A percentile compares a stretch with the other conserved stretches of the same genome.
Conservation (phyloP, 2,113 vertebrate species). For the Columba livia region DNA sequence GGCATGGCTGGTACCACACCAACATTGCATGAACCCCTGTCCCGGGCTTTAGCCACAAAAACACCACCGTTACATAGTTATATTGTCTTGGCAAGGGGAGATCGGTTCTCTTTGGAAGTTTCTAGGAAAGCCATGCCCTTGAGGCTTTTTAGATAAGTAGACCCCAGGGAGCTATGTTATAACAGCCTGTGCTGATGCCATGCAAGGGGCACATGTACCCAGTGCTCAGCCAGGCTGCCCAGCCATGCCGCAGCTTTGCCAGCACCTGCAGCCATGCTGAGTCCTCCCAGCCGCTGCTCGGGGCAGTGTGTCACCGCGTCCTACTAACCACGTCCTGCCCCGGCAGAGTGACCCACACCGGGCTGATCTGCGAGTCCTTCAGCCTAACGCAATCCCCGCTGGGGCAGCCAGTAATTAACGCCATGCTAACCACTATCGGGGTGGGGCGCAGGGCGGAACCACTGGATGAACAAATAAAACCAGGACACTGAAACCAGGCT, state of each 20-base stretch:
- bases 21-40: rapidly evolving
- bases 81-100: not conserved
- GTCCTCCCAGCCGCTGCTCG: rapidly evolving
- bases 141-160: not conserved
- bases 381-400: not conserved
- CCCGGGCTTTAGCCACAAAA: not conserved
- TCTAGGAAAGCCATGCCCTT: not conserved
- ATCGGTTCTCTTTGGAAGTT: not conserved
- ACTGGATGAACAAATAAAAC: not conserved
- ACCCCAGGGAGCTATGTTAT: not conserved
- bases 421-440: not conserved
- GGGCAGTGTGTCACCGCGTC: not conserved
- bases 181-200: rapidly evolving
- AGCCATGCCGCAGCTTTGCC: rapidly evolving
- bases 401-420: not conserved
- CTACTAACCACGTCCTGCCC: not conserved
- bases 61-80: rapidly evolving
- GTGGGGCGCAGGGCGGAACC: constrained; percentile 24
- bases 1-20: not conserved
- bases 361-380: not conserved
- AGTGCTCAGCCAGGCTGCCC: rapidly evolving
- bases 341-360: constrained; percentile 14
- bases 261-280: rapidly evolving
- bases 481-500: constrained; percentile 60
- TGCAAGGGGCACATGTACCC: rapidly evolving